Evolutionary conservation across 2,797 vertebrate genomes (phyloP), one percentile per base, ranked within the genome.

Genomic region (Spinus pinus): DNA sequence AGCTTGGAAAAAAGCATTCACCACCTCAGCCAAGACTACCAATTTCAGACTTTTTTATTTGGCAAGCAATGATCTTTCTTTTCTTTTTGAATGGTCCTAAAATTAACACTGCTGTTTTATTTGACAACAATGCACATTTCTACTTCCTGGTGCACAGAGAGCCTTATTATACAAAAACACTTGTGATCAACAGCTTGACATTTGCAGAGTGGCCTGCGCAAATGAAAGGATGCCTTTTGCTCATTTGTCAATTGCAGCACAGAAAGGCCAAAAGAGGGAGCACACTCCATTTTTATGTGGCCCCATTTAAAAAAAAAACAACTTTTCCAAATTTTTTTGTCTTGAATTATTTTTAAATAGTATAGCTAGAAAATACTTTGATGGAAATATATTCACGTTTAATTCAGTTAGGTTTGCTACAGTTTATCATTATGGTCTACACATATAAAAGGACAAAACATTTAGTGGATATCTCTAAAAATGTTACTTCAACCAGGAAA

Each of bases 51-150:
- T 90, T 92, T 81, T 41, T 54, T 85, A 16, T 62, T 83, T 94
- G 65, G 41, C 77, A 94, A 90, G 24, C 80, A 81, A 47, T 87
- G 61, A 73, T 91, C 24, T 79, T 62, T n/a, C 12, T 82, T 67
- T 94, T 16, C 12, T 86, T 86, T 73, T 89, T 91, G 64, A 93
- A 70, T 60, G 56, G n/a, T 74, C 44, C 19, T 70, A 65, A 89
- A 94, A 92, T 77, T 78, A 83, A 90, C 46, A 42, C 30, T 73
- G 22, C 44, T 81, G n/a, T 89, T 90, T 93, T 70, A 82, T 96
- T 95, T 95, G 54, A 95, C 49, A 77, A 81, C 60, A 93, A 53
- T 79, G 41, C 9, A 86, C 49, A 74, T 94, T 95, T 95, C 46
- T 93, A 12, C 77, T 94, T 92, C 61, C 88, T 95, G 53, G n/a